A percentile compares a stretch with the other conserved stretches of the same genome.
Conservation (phyloP, 2,888 invertebrate genomes). For the Melipona beecheii region DNA sequence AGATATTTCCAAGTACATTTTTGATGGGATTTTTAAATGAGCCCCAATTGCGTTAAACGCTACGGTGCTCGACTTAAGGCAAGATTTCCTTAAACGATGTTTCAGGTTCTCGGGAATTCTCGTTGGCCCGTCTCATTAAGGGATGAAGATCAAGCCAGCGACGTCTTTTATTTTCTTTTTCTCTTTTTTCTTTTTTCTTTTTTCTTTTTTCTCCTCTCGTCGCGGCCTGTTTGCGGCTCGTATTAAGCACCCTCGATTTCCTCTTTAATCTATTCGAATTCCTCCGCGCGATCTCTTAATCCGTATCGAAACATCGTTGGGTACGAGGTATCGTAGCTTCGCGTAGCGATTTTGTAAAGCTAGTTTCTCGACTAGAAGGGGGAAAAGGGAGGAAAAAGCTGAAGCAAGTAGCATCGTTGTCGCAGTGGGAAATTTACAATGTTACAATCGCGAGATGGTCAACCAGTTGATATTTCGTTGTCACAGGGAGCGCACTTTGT, state of each 20-base stretch:
- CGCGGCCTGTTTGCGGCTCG: slow-evolving; percentile 32
- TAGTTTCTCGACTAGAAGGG: background rate
- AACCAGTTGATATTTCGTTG: background rate
- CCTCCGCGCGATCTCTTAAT: background rate
- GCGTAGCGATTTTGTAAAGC: background rate
- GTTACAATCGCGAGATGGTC: slow-evolving; percentile 26
- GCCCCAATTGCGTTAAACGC: slow-evolving; percentile 82
- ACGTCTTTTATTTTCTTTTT: slow-evolving; percentile 49
- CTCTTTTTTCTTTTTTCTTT: slow-evolving; percentile 4
- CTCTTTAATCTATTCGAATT: slow-evolving; percentile 27
- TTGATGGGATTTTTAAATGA: slow-evolving; percentile 84
- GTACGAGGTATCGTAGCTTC: background rate
- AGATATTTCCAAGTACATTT: slow-evolving; percentile 75
- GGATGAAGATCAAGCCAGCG: slow-evolving; percentile 66
- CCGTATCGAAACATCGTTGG: background rate
- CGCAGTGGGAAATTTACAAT: background rate
- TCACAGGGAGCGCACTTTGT: background rate
- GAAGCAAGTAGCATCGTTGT: background rate
- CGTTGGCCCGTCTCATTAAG: slow-evolving; percentile 60
- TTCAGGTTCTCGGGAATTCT: slow-evolving; percentile 65
- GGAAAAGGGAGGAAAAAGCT: background rate
- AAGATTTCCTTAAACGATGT: slow-evolving; percentile 80
- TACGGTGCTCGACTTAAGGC: slow-evolving; percentile 72
- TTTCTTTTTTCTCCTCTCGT: slow-evolving; percentile 21
- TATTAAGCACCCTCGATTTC: slow-evolving; percentile 35